Percentiles rank a stretch among this genome's conserved stretches.
Conservation (phyloP, 2,113 vertebrate species). For the Salvelinus sp. region DNA sequence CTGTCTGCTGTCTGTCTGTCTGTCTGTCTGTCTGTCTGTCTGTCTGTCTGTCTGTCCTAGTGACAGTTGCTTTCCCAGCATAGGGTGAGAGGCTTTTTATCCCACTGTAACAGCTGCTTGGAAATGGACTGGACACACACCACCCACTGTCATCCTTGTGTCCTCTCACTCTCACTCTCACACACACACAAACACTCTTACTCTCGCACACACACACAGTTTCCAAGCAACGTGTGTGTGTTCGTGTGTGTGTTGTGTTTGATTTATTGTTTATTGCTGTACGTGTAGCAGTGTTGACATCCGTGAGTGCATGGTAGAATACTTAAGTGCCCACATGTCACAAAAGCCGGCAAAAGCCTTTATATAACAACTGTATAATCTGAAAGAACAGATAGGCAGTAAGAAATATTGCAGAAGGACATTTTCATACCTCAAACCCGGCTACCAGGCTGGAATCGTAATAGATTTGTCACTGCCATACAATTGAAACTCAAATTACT, state of each 20-base stretch:
- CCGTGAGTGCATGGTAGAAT: not conserved
- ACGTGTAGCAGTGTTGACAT: conserved; percentile 9
- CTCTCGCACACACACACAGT: not conserved
- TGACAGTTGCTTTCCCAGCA: not conserved
- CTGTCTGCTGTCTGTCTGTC: conserved; percentile 1
- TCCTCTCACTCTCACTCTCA: not conserved
- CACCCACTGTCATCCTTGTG: not conserved
- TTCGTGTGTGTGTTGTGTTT: not conserved
- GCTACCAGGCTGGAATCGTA: too few species aligned
- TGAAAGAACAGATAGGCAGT: not conserved
- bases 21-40: not conserved
- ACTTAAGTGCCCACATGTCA: not conserved
- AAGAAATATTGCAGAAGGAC: not conserved
- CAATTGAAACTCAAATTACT: too few species aligned
- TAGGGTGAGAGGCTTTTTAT: not conserved
- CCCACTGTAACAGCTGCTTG: not conserved
- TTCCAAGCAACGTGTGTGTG: conserved; percentile 16
- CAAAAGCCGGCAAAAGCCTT: not conserved
- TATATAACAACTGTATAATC: not conserved
- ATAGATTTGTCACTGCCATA: too few species aligned
- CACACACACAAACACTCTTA: not conserved
- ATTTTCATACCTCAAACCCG: not conserved
- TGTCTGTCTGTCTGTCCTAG: not conserved
- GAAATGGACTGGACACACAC: not conserved
- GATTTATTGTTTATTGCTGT: too few species aligned